Base-by-base conservation (phyloP, 2,113 vertebrate species). In the Cranoglanis bouderius region DNA sequence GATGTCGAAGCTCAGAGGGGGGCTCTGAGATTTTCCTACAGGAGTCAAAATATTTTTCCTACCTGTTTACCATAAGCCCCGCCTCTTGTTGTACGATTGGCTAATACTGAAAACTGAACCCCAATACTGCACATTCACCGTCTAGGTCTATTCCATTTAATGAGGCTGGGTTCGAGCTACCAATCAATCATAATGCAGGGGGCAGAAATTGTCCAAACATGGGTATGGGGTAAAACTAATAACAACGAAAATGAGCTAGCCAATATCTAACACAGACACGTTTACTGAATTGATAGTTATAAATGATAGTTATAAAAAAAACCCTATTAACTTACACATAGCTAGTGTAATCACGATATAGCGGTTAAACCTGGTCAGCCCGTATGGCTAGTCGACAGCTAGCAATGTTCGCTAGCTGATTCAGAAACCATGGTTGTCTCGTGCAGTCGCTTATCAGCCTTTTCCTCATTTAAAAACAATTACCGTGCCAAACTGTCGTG, bases 401-500 rank as follows among this genome's bases (percentile, higher is more conserved):
- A 82, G 51, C 80, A 57, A 57, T 12, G 80, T 16, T 35, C 18
- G 51, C n/a, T 24, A 38, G 10, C 51, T 38, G 35, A 38, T 26
- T 24, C 21, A 82, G 4, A 40, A 38, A 38, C 2, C 14, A 32
- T 1, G 18, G 5, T 35, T 10, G 18, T 51, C 49, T 80, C n/a
- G n/a, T 8, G 51, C 29, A n/a, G n/a, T n/a, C n/a, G n/a, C n/a
- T n/a, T 6, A 2, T 82, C 32, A 16, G 14, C 51, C 19, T 35
- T 35, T 83, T 29, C 4, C 2, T 2, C 8, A n/a, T 26, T 55
- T 29, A 13, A 40, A 55, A 51, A 18, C 3, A 32, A 83, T 26
- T 32, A 88, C 88, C 74, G 83, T 80, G 24, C 40, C 77, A 8
- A 88, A 26, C 43, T 55, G 88, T 19, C 72, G 82, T 4, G 82